Evolutionary conservation across 1,140 invertebrate species (phyloP).

Genomic region (Copidosoma floridanum): DNA sequence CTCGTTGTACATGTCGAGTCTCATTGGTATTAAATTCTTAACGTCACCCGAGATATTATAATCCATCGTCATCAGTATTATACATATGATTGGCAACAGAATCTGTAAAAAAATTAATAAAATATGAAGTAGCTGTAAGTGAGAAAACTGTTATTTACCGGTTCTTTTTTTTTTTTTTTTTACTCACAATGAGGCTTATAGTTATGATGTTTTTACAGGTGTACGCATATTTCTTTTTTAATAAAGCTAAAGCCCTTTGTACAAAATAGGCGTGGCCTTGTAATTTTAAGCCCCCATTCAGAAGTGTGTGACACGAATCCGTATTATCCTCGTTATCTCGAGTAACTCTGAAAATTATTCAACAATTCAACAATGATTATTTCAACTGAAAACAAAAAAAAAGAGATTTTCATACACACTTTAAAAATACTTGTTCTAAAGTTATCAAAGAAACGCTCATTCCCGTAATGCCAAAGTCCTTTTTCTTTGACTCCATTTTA

Average conservation of each 20-base stretch:
- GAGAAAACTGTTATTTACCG: too few relatives aligned
- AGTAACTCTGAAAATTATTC: conserved; percentile 37
- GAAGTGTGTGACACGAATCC: conserved; percentile 36
- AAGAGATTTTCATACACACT: conserved; percentile 56
- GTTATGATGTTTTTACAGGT: conserved; percentile 40
- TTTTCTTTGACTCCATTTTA: conserved; percentile 62
- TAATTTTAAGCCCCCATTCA: conserved; percentile 33
- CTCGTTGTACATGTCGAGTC: conserved; percentile 38
- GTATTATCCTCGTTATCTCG: conserved; percentile 40
- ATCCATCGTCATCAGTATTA: conserved; percentile 42
- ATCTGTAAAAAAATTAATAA: conserved; percentile 32
- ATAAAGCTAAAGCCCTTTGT: conserved; percentile 40
- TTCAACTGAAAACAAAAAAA: neutral
- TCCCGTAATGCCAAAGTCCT: conserved; percentile 66
- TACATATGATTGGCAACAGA: conserved; percentile 40
- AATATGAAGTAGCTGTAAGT: conserved; percentile 8
- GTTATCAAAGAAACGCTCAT: conserved; percentile 80
- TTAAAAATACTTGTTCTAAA: conserved; percentile 84
- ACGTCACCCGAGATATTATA: conserved; percentile 35
- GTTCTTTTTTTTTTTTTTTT: too few relatives aligned
- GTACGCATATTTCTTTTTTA: conserved; percentile 46
- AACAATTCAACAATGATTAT: neutral
- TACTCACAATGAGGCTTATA: conserved; percentile 38
- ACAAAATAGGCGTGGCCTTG: conserved; percentile 34
- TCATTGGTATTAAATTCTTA: conserved; percentile 32